phyloP scores from a whole-genome alignment of 2,113 vertebrate genomes.

The Rhipidura dahli region DNA sequence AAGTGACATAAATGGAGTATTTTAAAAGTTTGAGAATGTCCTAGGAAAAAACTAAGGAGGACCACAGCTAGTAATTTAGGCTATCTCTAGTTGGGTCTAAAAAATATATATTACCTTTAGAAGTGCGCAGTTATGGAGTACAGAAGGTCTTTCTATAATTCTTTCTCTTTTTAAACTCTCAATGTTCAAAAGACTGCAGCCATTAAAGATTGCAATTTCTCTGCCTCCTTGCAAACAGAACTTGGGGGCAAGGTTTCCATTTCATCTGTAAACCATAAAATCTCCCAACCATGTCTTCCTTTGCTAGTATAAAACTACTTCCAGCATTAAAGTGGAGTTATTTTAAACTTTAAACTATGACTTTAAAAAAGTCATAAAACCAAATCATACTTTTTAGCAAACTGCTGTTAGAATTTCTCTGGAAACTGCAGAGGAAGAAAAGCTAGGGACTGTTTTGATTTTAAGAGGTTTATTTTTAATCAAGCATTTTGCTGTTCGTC shows the following conservation, averaged over 20 bases:
- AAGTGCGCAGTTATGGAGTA: background rate
- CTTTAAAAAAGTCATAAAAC: background rate
- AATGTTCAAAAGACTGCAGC: background rate
- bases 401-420: background rate
- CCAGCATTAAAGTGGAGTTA: background rate
- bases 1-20: background rate
- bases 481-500: background rate
- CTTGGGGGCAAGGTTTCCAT: background rate
- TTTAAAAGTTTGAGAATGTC: background rate
- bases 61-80: background rate
- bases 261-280: background rate
- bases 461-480: constrained; percentile 60
- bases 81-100: background rate
- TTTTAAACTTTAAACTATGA: background rate
- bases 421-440: constrained; percentile 3
- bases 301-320: background rate
- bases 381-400: background rate
- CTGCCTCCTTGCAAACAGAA: background rate
- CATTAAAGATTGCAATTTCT: background rate
- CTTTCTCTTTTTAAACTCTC: background rate
- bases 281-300: background rate
- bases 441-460: background rate
- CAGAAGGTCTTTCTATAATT: background rate
- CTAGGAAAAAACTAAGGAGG: background rate
- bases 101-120: background rate